Evolutionary conservation across 2,797 vertebrate genomes (phyloP), one percentile per base, ranked within the genome.

Genomic region (Buphagus erythrorhynchus): DNA sequence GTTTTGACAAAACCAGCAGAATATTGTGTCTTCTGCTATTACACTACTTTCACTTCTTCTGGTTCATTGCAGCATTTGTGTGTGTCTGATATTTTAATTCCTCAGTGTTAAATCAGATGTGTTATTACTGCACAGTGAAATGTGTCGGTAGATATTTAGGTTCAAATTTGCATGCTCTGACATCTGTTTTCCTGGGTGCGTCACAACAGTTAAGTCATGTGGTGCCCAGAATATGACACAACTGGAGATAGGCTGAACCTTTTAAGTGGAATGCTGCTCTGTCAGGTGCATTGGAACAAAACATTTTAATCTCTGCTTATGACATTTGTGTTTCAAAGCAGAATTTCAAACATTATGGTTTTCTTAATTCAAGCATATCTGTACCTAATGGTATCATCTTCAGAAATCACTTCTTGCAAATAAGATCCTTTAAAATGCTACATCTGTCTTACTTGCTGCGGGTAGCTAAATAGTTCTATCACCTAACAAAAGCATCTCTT

Each of bases 101-200:
- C 33, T 83, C 19, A 7, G 36, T 65, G 57, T 83, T 80, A 78
- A 91, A 83, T 97, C 69, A 69, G 67, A 88, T 86, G 87, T 1
- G 1, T 93, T 93, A 80, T 86, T 91, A 86, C 72, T 88, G 82
- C 62, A 66, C 69, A 90, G 76, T 55, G 54, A 92, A 81, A 83
- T 94, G 42, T 75, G 68, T 77, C 2, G 0, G 75, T 86, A 91
- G 78, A 93, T 95, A 86, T 90, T 88, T 91, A 77, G 48, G 84
- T 83, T 89, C 42, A 78, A 66, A 95, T 93, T 73, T 96, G 76
- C 75, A 67, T 88, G 54, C 68, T 86, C 55, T 91, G 72, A 58
- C 92, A 94, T 97, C 85, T 95, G 85, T 91, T 94, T 94, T 91
- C 79, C 79, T 93, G 92, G 28, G 36, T 86, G 42, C 16, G 9